These are phyloP conservation scores for Aromia moschata DNA, from an alignment of 2,888 invertebrate genomes.

Conservation along the genomic window DNA sequence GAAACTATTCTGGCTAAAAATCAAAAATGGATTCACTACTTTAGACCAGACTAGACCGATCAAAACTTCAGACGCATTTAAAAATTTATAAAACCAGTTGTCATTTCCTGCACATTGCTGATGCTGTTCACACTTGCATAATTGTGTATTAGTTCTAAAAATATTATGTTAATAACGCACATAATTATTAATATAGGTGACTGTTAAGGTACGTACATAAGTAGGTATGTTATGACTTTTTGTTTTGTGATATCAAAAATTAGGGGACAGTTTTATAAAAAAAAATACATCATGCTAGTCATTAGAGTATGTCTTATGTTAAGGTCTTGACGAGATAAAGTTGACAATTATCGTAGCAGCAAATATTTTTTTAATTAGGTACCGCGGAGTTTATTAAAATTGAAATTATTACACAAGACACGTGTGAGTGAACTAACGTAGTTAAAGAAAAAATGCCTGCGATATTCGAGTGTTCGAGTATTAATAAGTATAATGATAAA, in stretches of 20 bases:
- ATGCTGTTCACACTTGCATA: neutral
- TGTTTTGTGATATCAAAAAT: slow-evolving; percentile 23
- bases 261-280: slow-evolving; percentile 13
- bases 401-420: slow-evolving; percentile 5
- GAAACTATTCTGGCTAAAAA: too few species aligned
- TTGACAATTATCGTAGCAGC: neutral
- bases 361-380: neutral
- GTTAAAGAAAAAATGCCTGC: neutral
- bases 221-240: neutral
- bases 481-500: neutral
- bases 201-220: neutral
- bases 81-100: neutral
- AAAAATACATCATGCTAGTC: slow-evolving; percentile 27
- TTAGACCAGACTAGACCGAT: too few species aligned
- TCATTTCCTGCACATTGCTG: neutral
- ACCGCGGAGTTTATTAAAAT: neutral
- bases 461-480: neutral
- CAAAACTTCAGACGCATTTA: too few species aligned
- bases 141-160: neutral
- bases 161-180: neutral
- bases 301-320: slow-evolving; percentile 12
- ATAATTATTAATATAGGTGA: neutral
- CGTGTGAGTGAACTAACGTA: neutral
- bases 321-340: slow-evolving; percentile 13
- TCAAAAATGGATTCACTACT: too few species aligned